Conservation (phyloP, 2,113 vertebrate species). For the Ctenomys sociabilis region DNA sequence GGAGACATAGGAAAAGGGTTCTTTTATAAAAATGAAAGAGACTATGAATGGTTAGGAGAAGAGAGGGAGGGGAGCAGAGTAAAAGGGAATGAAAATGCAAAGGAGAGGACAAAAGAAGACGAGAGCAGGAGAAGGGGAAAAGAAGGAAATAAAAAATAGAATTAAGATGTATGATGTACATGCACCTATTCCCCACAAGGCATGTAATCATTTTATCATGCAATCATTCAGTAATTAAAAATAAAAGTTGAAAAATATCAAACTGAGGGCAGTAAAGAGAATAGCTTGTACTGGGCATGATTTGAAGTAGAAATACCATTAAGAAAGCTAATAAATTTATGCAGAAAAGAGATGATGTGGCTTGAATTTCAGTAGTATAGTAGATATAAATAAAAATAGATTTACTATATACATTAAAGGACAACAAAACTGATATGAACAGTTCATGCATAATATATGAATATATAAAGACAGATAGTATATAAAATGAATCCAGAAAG, state of each 20-base stretch:
- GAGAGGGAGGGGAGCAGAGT: background rate
- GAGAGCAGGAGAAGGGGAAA: background rate
- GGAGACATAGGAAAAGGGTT: background rate
- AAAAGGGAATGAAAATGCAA: background rate
- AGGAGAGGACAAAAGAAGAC: too few species aligned
- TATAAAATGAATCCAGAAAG: background rate
- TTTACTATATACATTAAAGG: conserved; percentile 27
- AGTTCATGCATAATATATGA: background rate
- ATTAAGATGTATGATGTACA: background rate
- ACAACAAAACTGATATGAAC: conserved; percentile 7
- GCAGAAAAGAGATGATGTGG: background rate
- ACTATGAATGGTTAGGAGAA: background rate
- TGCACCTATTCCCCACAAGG: background rate
- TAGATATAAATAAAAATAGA: conserved; percentile 44
- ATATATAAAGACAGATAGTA: background rate
- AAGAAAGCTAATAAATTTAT: background rate
- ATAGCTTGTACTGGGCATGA: conserved; percentile 17
- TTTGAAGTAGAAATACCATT: background rate
- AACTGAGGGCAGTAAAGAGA: background rate
- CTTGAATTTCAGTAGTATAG: conserved; percentile 13
- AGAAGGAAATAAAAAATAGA: background rate
- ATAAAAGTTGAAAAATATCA: background rate
- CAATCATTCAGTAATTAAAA: background rate
- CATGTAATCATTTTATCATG: background rate
- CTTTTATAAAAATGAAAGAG: background rate